phyloP scores from a whole-genome alignment of 2,888 invertebrate species.

The Trissolcus brochymenae region DNA sequence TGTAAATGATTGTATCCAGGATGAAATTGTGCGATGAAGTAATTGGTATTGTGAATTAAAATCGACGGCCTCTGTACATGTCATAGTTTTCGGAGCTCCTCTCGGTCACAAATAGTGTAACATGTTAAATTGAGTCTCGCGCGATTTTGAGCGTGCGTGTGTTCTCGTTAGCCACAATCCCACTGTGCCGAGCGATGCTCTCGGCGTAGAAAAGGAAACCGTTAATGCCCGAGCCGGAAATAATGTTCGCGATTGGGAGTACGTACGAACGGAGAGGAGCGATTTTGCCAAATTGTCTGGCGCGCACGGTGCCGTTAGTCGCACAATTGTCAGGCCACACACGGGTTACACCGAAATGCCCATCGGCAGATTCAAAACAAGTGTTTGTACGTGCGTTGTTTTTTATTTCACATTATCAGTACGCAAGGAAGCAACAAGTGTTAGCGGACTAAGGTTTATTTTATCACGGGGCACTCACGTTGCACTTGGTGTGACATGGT shows the following conservation, averaged over 20 bases:
- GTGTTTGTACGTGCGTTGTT: not conserved
- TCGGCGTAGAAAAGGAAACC: slow-evolving; percentile 41
- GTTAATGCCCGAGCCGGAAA: slow-evolving; percentile 49
- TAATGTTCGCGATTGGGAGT: slow-evolving; percentile 13
- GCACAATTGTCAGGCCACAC: not conserved
- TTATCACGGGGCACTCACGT: slow-evolving; percentile 15
- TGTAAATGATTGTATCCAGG: too few relatives aligned
- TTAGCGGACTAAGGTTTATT: too few relatives aligned
- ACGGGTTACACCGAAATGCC: not conserved
- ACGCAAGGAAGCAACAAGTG: too few relatives aligned
- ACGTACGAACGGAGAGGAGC: slow-evolving; percentile 17
- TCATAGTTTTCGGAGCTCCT: not conserved
- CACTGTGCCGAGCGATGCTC: slow-evolving; percentile 35
- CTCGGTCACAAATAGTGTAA: not conserved
- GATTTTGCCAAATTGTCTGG: slow-evolving; percentile 2
- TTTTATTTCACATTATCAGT: not conserved
- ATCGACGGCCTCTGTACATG: too few relatives aligned
- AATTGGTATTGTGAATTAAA: too few relatives aligned
- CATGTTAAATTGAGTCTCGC: slow-evolving; percentile 59
- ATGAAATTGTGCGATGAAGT: too few relatives aligned
- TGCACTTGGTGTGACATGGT: slow-evolving; percentile 35
- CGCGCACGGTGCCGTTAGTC: not conserved
- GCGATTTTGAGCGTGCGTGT: slow-evolving; percentile 42
- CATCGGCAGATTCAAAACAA: not conserved
- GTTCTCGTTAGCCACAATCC: slow-evolving; percentile 49